Evolutionary conservation across 2,113 vertebrate genomes (phyloP), one percentile per base, ranked within the genome.

Genomic region (Antechinus stuartii): DNA sequence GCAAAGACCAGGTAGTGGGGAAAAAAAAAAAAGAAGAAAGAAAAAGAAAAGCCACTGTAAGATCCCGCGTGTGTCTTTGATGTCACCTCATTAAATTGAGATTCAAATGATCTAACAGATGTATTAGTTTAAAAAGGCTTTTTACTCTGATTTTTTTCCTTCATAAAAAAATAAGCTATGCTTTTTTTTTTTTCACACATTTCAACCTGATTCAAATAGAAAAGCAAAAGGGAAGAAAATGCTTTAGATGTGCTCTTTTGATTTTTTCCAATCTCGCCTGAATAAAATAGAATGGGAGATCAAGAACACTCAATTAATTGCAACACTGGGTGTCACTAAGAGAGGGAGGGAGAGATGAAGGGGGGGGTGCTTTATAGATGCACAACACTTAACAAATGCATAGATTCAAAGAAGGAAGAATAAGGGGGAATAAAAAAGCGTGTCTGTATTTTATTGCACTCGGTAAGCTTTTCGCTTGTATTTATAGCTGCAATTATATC

Each of bases 401-500:
- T 97, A 98, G 98, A 98, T 97, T 98, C 98, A 98, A 99, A 99
- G 98, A 96, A 98, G 98, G 95, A 98, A 98, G 98, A 98, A 97
- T 98, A 95, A 97, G 97, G 97, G 95, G 96, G 96, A 95, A 98
- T 98, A 99, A 99, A 98, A 98, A 98, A 97, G 96, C 97, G 92
- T 98, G 98, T 98, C 98, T 98, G 98, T 98, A 98, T 99, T 99
- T 99, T 99, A 99, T 99, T 99, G 98, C 98, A 98, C 98, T 99
- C 97, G 8, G 98, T 99, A 98, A 99, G 98, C 98, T 99, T 99
- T 99, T 99, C 98, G 97, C 99, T 99, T 99, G 98, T 99, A 99
- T 99, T 99, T 99, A 99, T 99, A 99, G 99, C 99, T 97, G 98
- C 99, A 99, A 99, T 99, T 99, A 99, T 99, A 99, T 99, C 99